Evolutionary conservation across 2,888 invertebrate genomes (phyloP), one percentile per base, ranked within the genome.

Genomic region (Teleiodes luculella): DNA sequence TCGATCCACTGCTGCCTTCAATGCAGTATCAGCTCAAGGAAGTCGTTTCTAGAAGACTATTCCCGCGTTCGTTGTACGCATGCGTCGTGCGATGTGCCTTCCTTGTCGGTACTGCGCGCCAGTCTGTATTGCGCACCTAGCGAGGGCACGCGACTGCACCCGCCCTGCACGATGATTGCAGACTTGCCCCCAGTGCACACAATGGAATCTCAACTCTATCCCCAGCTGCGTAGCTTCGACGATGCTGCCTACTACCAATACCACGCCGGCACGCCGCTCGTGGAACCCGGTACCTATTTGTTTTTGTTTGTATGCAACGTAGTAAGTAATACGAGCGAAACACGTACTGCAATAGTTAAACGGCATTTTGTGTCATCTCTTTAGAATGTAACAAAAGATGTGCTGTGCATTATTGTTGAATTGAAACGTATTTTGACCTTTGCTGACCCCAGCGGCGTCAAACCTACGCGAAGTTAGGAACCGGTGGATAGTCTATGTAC

Each of bases 21-120:
- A 13, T 47, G 47, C 39, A 41, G 39, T n/a, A n/a, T 16, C 31
- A 18, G 33, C 47, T 7, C 14, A 68, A 71, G 72, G 76, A 77
- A 74, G 72, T 69, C 66, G 70, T 71, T 83, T 86, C 84, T 86
- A 86, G 85, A 83, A 83, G 66, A 65, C 68, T 63, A 74, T 87
- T 84, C 86, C 85, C 85, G 85, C 86, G 79, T 79, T 79, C 70
- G 65, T 61, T 65, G 57, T 51, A 78, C 88, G 87, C 88, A 86
- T 86, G 87, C 87, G 86, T 37, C 72, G 57, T n/a, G 46, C 63
- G 54, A 59, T 61, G 55, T 66, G 68, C 73, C 72, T 68, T 83
- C 80, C 78, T 76, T 79, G 74, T 78, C 76, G 64, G 72, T 74
- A 77, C 70, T 81, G 80, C 86, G 83, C 83, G 82, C 76, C 84